Conservation (phyloP, 2,797 vertebrate genomes). For the Paguma larvata region DNA sequence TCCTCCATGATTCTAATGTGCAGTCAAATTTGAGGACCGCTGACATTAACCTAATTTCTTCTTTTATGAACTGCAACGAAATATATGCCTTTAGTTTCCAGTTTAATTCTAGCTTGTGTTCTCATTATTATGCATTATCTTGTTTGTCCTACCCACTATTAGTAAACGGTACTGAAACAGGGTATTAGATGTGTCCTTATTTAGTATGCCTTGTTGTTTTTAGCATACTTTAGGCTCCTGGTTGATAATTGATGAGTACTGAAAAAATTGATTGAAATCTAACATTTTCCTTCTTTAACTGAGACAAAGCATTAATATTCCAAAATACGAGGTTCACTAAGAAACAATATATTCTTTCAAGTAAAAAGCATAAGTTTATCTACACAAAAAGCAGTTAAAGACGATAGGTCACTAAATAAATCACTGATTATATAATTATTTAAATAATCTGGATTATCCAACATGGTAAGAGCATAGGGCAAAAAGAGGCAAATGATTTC, state of each 20-base stretch:
- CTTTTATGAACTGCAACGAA: neutral
- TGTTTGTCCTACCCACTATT: neutral
- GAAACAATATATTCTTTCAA: neutral
- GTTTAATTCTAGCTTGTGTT: neutral
- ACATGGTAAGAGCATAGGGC: neutral
- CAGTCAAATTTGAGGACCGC: neutral
- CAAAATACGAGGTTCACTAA: neutral
- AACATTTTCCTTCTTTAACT: neutral
- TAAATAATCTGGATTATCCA: neutral
- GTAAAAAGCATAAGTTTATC: neutral
- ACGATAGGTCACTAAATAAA: conserved; percentile 24
- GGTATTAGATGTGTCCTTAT: neutral
- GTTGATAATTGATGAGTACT: neutral
- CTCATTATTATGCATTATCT: neutral
- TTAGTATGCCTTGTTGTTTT: neutral
- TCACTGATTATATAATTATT: conserved; percentile 5
- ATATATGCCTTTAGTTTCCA: neutral
- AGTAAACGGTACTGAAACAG: neutral
- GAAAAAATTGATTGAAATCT: neutral
- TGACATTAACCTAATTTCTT: neutral
- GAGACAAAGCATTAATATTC: neutral
- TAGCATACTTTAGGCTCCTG: neutral
- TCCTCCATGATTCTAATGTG: neutral
- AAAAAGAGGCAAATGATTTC: neutral
- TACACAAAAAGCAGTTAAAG: neutral